Percentiles rank a stretch among this genome's conserved stretches.
These are phyloP conservation scores for Chromis chromis DNA, from an alignment of 2,797 vertebrate genomes.

Conservation along the genomic window DNA sequence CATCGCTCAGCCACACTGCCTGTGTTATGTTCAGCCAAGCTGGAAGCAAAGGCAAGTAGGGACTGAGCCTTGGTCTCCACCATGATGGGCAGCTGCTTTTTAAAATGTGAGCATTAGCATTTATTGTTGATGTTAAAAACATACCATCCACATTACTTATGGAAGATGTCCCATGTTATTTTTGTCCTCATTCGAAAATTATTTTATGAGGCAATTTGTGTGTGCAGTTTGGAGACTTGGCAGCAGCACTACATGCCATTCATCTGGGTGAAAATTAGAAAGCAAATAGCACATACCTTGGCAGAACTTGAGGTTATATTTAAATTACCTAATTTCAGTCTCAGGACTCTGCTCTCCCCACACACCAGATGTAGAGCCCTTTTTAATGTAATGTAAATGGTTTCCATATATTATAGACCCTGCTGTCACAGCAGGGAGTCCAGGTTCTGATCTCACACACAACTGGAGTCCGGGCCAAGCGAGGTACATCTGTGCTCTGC, in stretches of 20 bases:
- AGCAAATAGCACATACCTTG: constrained; percentile 18
- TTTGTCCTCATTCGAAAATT: constrained; percentile 17
- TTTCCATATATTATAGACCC: constrained; percentile 35
- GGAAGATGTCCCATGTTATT: constrained; percentile 8
- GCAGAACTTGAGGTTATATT: constrained; percentile 31
- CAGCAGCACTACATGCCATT: constrained; percentile 1
- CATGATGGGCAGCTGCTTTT: background rate
- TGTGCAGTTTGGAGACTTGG: constrained; percentile 32
- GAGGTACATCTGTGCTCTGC: constrained; percentile 25
- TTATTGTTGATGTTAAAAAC: background rate
- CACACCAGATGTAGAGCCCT: constrained; percentile 7
- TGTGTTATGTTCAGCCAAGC: background rate
- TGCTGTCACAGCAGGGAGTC: constrained; percentile 29
- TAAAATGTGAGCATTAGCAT: background rate
- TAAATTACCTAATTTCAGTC: constrained; percentile 38
- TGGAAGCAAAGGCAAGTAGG: background rate
- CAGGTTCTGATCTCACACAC: constrained; percentile 31
- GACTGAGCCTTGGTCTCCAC: no score
- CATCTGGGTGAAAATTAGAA: constrained; percentile 25
- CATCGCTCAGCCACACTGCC: no score
- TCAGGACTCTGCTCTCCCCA: constrained; percentile 3
- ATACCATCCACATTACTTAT: background rate
- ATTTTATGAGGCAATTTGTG: constrained; percentile 28
- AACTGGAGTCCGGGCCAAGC: constrained; percentile 22
- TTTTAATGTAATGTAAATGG: constrained; percentile 32